Base-by-base conservation (phyloP, 2,888 invertebrate species). In the Drosophila leonis region DNA sequence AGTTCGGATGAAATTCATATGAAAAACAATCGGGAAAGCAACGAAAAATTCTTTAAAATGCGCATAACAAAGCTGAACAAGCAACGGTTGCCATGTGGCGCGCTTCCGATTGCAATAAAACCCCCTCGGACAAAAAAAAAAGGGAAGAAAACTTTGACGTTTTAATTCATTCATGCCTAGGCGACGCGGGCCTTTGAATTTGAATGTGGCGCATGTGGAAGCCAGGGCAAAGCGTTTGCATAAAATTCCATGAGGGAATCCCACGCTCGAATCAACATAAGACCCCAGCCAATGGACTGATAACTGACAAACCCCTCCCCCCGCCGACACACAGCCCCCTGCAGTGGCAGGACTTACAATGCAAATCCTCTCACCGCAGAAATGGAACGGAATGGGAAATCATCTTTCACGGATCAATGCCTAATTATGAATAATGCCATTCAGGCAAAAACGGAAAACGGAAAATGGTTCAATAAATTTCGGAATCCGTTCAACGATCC, bases 321-420 rank as follows among this genome's bases (percentile, higher is more conserved):
- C 20, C 15, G 15, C 20, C 15, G 37, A n/a, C 27, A n/a, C 5
- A n/a, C 27, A 39, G 18, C 55, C 56, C 56, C 56, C 24, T 2
- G 56, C 13, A 7, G 44, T 2, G 37, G 7, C 1, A 9, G 65
- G 65, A 70, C 57, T 62, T 56, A 68, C 77, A 77, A 87, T 90
- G 90, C 90, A 87, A 87, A 87, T 87, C 87, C 90, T 82, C 86
- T 83, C 81, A 77, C 89, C 73, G 81, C 78, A 72, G 63, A 69
- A 74, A 66, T 63, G 49, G 80, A 66, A 66, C 65, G 66, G 77
- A 73, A 74, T 78, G 72, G 66, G 75, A 92, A 91, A 91, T 90
- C 92, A 91, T 91, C 92, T 91, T 91, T 92, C 69, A 82, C 83
- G 90, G 86, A 85, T 91, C 90, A 91, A 86, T 92, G 91, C 78